Evolutionary conservation across 2,113 vertebrate genomes (phyloP).

Genomic region (Eclectus roratus): DNA sequence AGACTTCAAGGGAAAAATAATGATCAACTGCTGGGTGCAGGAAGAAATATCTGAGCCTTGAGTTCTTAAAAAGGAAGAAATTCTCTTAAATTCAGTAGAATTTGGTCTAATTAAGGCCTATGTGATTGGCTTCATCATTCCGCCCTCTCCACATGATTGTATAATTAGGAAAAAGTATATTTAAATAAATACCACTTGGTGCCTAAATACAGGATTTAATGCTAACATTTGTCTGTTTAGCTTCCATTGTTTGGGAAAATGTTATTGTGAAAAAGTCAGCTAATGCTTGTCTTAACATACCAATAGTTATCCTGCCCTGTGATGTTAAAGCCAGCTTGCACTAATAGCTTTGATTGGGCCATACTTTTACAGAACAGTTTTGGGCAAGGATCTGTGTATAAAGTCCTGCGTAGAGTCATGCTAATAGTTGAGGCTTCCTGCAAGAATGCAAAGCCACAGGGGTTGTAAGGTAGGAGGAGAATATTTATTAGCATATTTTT

Average conservation of each 20-base stretch:
- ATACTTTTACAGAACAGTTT: background rate
- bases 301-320: background rate
- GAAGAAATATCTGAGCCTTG: background rate
- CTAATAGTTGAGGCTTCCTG: background rate
- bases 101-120: background rate
- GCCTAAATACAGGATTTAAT: background rate
- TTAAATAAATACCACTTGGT: background rate
- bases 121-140: background rate
- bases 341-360: background rate
- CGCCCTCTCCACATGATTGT: background rate
- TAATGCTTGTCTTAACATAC: background rate
- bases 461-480: background rate
- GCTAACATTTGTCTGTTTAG: background rate
- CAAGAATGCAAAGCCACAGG: background rate
- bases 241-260: background rate
- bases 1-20: slow-evolving; percentile 8
- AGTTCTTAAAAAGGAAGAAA: background rate
- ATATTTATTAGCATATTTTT: background rate
- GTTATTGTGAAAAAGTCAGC: background rate
- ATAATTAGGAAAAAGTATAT: background rate
- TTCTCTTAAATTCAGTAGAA: background rate
- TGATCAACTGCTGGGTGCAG: background rate
- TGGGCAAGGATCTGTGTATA: background rate
- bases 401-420: background rate
- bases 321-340: background rate